Base-by-base conservation (phyloP, 2,113 vertebrate species). In the Sylvicapra grimmia region DNA sequence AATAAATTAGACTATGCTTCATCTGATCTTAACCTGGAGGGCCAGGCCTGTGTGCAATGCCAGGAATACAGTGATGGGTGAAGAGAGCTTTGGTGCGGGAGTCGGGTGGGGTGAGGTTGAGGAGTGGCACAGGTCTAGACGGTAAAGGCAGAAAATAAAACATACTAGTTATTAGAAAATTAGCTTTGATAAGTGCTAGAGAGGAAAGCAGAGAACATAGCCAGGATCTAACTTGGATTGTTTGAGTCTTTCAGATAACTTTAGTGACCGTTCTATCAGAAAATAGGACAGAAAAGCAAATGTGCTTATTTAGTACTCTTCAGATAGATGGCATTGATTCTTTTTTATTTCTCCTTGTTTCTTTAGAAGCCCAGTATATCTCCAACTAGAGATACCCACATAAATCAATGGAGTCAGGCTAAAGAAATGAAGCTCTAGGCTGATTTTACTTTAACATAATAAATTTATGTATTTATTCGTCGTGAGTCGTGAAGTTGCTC, bases 391-490 rank as follows among this genome's bases (percentile, higher is more conserved):
- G 36, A 54, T 5, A 86, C 4, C 6, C 44, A 68, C 27, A 53
- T 10, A 56, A 23, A 75, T 89, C 29, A 86, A 33, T 47, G n/a
- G n/a, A 89, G 6, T 84, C 53, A 77, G 29, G 31, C 12, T 23
- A 84, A 94, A 93, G 3, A 83, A 86, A 61, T 7, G 56, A 61
- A 85, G 12, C 4, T 40, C 2, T n/a, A 31, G 13, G n/a, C 44
- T 93, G 19, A 83, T 96, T 95, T 92, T 93, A n/a, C 25, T 51
- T 91, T 59, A 91, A 87, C 82, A 51, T 56, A 79, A 53, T 40
- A 72, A 15, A 75, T n/a, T 75, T 13, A 40, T 40, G 5, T 72
- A 23, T 19, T 72, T 40, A 23, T 72, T 72, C 40, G 4, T 40
- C 40, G 3, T 40, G 40, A 40, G 40, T 40, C 4, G 40, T 40